Percentiles rank a stretch among this genome's conserved stretches.
phyloP scores from a whole-genome alignment of 2,797 vertebrate genomes.

The Enteromius fasciolatus region DNA sequence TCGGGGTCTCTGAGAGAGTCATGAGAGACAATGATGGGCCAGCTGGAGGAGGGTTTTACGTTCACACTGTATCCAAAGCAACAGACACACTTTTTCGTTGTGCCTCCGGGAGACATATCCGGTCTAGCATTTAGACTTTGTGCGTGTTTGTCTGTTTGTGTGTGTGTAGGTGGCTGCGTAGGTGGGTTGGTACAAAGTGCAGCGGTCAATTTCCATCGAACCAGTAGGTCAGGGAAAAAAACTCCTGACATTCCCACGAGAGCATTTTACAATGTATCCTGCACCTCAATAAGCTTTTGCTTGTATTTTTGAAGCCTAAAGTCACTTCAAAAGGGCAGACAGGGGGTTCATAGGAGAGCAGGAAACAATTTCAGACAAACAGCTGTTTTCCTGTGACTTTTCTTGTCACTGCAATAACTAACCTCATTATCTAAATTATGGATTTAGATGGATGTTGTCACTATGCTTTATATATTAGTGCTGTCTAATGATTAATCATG shows the following conservation, averaged over 20 bases:
- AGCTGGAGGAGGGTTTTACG: conserved; percentile 13
- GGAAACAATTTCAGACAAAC: conserved; percentile 24
- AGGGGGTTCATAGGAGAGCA: conserved; percentile 29
- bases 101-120: conserved; percentile 1
- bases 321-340: conserved; percentile 33
- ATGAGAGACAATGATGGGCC: conserved; percentile 38
- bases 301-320: conserved; percentile 24
- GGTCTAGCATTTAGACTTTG: neutral
- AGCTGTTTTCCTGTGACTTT: conserved; percentile 23
- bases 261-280: conserved; percentile 23
- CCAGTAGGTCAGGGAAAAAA: conserved; percentile 32
- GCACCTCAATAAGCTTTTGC: conserved; percentile 28
- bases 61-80: conserved; percentile 21
- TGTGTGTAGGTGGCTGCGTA: conserved; percentile 16
- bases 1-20: conserved; percentile 14
- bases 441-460: neutral
- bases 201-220: conserved; percentile 33
- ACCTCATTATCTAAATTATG: neutral
- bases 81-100: conserved; percentile 1
- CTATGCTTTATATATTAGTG: neutral
- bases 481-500: no score
- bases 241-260: conserved; percentile 16
- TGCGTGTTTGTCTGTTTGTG: neutral
- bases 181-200: conserved; percentile 32
- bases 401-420: neutral